A percentile compares a stretch with the other conserved stretches of the same genome.
Evolutionary conservation across 2,113 vertebrate species (phyloP).

Genomic region (Nestor notabilis): DNA sequence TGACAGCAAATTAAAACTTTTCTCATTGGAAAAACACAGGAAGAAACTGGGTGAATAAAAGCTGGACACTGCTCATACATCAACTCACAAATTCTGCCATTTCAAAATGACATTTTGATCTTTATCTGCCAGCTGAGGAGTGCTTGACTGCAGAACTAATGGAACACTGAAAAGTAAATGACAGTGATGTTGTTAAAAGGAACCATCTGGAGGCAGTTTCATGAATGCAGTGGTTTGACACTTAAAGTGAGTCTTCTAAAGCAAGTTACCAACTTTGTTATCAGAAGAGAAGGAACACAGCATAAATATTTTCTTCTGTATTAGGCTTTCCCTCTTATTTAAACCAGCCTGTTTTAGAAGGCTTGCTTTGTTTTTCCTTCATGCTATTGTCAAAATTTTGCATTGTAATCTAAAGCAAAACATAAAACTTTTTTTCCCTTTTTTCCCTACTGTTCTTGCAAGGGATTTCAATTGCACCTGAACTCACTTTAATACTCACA

Average conservation of each 20-base stretch:
- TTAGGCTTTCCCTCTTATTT: neutral
- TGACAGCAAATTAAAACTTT: neutral
- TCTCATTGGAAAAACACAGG: neutral
- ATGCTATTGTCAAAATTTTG: neutral
- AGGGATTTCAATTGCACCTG: neutral
- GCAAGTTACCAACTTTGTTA: neutral
- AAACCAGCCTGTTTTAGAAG: neutral
- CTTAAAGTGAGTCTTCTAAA: neutral
- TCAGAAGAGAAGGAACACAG: neutral
- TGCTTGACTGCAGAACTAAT: neutral
- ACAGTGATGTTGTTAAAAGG: neutral
- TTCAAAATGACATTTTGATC: neutral
- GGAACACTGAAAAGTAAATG: neutral
- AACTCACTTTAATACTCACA: neutral
- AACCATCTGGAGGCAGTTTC: neutral
- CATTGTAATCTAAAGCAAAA: neutral
- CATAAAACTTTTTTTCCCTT: accelerated
- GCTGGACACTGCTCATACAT: neutral
- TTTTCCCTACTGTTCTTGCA: neutral
- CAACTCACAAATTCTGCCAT: neutral
- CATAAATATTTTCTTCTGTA: neutral
- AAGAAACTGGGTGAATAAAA: neutral
- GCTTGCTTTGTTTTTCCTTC: neutral
- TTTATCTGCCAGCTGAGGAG: neutral
- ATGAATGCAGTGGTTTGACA: neutral